Conservation (phyloP, 1,140 invertebrate species). For the Eueides isabella region DNA sequence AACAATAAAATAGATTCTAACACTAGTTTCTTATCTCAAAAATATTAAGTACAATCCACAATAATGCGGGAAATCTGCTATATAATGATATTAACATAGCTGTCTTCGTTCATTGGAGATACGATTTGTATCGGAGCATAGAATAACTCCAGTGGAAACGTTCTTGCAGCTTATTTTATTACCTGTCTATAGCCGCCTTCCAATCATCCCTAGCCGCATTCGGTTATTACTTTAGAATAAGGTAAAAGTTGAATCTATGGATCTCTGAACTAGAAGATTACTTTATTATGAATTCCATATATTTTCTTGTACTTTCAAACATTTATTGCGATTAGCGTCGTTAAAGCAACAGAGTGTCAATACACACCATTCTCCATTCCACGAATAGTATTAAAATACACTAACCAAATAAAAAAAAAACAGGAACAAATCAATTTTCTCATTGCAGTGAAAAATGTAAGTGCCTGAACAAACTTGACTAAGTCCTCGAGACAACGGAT, state of each 20-base stretch:
- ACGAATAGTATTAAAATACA: neutral
- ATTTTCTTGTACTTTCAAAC: too few species aligned
- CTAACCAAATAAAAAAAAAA: constrained; percentile 20
- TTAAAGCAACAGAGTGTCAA: neutral
- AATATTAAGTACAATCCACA: too few species aligned
- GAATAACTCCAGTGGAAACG: constrained; percentile 21
- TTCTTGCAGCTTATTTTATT: constrained; percentile 31
- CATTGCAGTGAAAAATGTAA: constrained; percentile 47
- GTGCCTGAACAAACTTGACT: constrained; percentile 58
- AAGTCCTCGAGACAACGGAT: constrained; percentile 64
- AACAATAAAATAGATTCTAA: too few species aligned
- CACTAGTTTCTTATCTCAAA: too few species aligned
- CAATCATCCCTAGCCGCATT: constrained; percentile 28
- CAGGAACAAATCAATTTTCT: constrained; percentile 40
- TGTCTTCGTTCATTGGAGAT: neutral
- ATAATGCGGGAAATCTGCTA: neutral
- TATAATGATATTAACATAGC: neutral
- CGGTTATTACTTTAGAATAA: constrained; percentile 25
- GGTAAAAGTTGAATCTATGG: constrained; percentile 8
- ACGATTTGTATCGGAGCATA: neutral
- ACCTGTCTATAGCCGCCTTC: constrained; percentile 19
- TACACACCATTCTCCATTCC: neutral
- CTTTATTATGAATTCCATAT: too few species aligned
- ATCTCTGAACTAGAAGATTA: neutral
- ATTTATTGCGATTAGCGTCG: too few species aligned